Evolutionary conservation across 2,113 vertebrate genomes (phyloP).

Genomic region (Butorides virescens): DNA sequence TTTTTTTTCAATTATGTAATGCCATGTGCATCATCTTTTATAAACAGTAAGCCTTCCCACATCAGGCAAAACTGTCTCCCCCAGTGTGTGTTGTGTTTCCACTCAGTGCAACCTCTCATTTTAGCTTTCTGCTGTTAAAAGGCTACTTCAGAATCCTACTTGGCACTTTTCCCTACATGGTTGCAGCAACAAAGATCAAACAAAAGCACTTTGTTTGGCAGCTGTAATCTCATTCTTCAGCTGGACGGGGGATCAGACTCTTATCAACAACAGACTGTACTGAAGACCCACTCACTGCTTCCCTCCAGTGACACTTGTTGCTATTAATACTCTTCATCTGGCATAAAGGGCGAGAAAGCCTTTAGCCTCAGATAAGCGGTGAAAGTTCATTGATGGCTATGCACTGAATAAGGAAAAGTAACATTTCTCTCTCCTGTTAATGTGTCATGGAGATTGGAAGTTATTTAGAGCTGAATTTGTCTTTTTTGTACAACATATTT

Average conservation of each 20-base stretch:
- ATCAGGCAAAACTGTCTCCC: neutral
- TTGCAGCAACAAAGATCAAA: neutral
- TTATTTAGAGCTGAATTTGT: neutral
- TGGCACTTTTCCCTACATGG: neutral
- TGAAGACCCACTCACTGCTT: neutral
- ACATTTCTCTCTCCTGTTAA: neutral
- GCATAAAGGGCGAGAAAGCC: neutral
- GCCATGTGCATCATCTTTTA: neutral
- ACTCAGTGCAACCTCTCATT: slow-evolving; percentile 3
- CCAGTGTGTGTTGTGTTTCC: neutral
- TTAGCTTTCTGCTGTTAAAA: slow-evolving; percentile 38
- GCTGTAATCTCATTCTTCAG: neutral
- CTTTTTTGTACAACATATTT: neutral
- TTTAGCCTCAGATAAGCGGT: neutral
- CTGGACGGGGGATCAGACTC: neutral
- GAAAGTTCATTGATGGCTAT: neutral
- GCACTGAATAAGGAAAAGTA: neutral
- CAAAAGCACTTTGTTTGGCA: slow-evolving; percentile 17
- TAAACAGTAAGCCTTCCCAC: neutral
- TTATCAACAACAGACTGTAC: slow-evolving; percentile 18
- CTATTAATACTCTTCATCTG: slow-evolving; percentile 38
- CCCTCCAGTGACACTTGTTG: slow-evolving; percentile 19
- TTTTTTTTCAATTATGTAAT: neutral
- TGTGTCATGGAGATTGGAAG: neutral
- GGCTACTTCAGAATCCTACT: neutral